Conservation (phyloP, 2,797 vertebrate species). For the Glyptemys insculpta region DNA sequence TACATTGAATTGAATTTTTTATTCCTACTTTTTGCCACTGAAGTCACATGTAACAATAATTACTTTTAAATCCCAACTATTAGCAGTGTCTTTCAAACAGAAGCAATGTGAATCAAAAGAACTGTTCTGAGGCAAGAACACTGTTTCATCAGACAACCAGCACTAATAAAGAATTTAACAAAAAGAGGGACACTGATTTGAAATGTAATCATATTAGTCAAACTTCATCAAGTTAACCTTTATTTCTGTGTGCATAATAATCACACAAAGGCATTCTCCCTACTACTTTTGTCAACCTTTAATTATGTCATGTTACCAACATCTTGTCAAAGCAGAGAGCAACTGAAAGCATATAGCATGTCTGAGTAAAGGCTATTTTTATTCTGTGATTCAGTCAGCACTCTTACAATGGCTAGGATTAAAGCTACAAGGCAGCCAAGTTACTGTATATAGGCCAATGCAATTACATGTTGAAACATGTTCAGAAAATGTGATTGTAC, state of each 20-base stretch:
- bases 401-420: slow-evolving; percentile 55
- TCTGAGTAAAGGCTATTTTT: slow-evolving; percentile 82
- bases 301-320: slow-evolving; percentile 50
- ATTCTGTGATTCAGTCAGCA: slow-evolving; percentile 71
- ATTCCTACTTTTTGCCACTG: slow-evolving; percentile 61
- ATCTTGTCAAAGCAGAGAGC: slow-evolving; percentile 16
- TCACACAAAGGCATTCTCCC: background rate
- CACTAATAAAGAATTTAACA: background rate
- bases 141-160: slow-evolving; percentile 31
- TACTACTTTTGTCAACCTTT: slow-evolving; percentile 28
- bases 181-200: slow-evolving; percentile 1
- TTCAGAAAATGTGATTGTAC: background rate
- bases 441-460: slow-evolving; percentile 33
- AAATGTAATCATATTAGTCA: background rate
- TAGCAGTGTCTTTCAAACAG: slow-evolving; percentile 30
- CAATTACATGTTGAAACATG: slow-evolving; percentile 58
- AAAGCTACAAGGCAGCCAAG: slow-evolving; percentile 19
- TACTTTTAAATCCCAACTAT: slow-evolving; percentile 49
- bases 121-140: slow-evolving; percentile 14
- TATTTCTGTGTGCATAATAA: slow-evolving; percentile 4
- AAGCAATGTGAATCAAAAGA: slow-evolving; percentile 16
- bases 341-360: slow-evolving; percentile 54
- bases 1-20: slow-evolving; percentile 40
- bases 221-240: background rate
- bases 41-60: slow-evolving; percentile 34